phyloP scores from a whole-genome alignment of 2,888 invertebrate species.

The Dilophus febrilis region DNA sequence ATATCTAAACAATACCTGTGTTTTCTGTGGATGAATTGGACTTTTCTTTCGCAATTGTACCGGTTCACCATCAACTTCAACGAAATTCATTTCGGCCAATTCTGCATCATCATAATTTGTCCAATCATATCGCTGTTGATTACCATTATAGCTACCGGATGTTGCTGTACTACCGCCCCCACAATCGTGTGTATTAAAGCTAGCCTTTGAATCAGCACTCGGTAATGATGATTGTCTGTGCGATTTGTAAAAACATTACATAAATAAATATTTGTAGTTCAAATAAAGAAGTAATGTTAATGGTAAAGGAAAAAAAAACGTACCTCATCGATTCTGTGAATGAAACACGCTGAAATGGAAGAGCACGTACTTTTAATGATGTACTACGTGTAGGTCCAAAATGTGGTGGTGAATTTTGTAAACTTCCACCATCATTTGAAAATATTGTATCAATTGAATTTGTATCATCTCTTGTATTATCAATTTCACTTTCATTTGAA shows the following conservation, averaged over 20 bases:
- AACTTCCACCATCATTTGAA: constrained; percentile 22
- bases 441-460: constrained; percentile 26
- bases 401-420: constrained; percentile 46
- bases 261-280: too few relatives aligned
- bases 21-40: constrained; percentile 24
- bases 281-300: too few relatives aligned
- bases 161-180: too few relatives aligned
- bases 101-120: constrained; percentile 17
- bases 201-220: constrained; percentile 53
- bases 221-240: constrained; percentile 59
- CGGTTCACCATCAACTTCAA: constrained; percentile 45
- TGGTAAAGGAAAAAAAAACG: not conserved
- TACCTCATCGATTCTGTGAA: constrained; percentile 28
- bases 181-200: constrained; percentile 33
- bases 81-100: constrained; percentile 13
- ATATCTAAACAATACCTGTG: constrained; percentile 18
- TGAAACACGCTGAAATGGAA: constrained; percentile 21
- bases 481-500: constrained; percentile 41
- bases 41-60: constrained; percentile 43
- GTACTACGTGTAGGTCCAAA: constrained; percentile 55
- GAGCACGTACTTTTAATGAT: constrained; percentile 39
- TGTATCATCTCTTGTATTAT: constrained; percentile 15
- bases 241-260: not conserved
- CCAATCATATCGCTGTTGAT: constrained; percentile 24
- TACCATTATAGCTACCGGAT: constrained; percentile 5